Percentiles rank a stretch among this genome's conserved stretches.
Conservation (phyloP, 2,113 vertebrate species). For the Anas platyrhynchos region DNA sequence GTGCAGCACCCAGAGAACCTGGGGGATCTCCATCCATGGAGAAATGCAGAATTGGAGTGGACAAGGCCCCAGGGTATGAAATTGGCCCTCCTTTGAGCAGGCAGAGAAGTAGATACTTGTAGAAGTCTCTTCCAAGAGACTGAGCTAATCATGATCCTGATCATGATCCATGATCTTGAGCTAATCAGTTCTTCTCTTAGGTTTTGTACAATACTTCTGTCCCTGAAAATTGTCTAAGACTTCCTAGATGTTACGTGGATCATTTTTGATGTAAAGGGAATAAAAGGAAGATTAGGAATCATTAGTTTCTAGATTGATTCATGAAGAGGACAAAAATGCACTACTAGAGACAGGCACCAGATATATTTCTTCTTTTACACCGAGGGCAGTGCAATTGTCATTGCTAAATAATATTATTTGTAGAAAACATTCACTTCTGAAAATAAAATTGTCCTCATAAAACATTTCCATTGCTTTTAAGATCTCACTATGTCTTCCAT, state of each 20-base stretch:
- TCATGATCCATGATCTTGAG: background rate
- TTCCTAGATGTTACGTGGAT: background rate
- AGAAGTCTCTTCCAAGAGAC: background rate
- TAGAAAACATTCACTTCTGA: background rate
- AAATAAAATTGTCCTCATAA: background rate
- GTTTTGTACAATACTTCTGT: background rate
- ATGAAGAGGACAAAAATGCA: rapidly evolving
- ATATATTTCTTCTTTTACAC: background rate
- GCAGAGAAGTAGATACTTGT: too few relatives aligned
- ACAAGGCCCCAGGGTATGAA: background rate
- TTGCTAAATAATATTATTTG: background rate
- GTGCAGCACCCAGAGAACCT: too few relatives aligned
- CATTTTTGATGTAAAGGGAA: background rate
- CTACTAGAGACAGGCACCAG: background rate
- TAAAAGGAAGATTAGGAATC: background rate
- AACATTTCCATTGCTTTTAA: background rate
- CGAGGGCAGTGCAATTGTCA: background rate
- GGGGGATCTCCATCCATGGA: background rate
- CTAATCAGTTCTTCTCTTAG: background rate
- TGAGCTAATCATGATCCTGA: too few relatives aligned
- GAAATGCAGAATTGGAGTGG: background rate
- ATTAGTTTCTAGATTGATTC: background rate
- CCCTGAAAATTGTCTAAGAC: background rate
- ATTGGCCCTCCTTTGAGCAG: background rate
- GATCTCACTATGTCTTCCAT: background rate